Evolutionary conservation across 92 coral and sea anemone genomes (phyloP), one percentile per base, ranked within the genome.

Genomic region (Nematostella vectensis): DNA sequence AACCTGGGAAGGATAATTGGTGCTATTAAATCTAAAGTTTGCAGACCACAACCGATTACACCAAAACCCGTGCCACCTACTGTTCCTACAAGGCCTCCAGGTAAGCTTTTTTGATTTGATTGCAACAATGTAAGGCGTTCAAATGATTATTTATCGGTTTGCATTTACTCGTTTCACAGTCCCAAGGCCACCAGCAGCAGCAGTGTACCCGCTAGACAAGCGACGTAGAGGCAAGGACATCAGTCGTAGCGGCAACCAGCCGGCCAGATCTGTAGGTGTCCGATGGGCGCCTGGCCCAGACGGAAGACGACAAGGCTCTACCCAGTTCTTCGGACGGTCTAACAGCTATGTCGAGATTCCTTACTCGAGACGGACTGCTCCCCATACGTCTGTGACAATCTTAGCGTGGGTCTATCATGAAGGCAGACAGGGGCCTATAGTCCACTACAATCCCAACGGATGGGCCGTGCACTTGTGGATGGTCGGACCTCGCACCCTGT

Each of bases 321-420:
- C 81, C 4, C 59, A 44, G 50, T 84, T 84, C 76, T 66, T 17
- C 39, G 94, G 94, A 43, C 71, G 49, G 2, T 24, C 20, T 25
- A 55, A 70, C 56, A 84, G 94, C 57, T 84, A 74, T 66, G 54
- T 84, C 1, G 94, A 84, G 67, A 84, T 84, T 47, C 76, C 73
- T 19, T 75, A 84, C 48, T 24, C 58, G 12, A 65, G 80, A n/a
- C 71, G 62, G 61, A 69, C 72, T 13, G 85, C 71, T 57, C 61
- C 85, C 1, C 53, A 56, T 29, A 64, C 59, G 26, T 78, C 85
- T 23, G 72, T 72, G 15, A 57, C 75, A 18, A 72, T 78, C 31
- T 67, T 78, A 12, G 61, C 79, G 3, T 78, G 85, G 85, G 70
- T 72, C 16, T 78, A 78, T 50, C 85, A 78, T 28, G 70, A 72